Percentiles rank a stretch among this genome's conserved stretches.
These are phyloP conservation scores for Lepidostoma basale DNA, from an alignment of 1,140 invertebrate genomes.

Conservation along the genomic window DNA sequence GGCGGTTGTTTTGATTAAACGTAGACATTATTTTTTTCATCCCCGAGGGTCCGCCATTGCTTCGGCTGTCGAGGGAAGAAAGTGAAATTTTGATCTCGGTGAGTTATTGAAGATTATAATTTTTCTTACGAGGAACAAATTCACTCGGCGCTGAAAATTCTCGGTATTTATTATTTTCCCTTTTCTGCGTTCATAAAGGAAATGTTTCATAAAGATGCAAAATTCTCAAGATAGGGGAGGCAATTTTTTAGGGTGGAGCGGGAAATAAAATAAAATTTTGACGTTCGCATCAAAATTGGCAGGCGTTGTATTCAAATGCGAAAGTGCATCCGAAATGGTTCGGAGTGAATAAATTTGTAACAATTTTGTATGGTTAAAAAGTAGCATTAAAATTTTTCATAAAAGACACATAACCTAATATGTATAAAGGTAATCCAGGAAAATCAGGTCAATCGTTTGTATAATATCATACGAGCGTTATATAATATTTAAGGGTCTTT, in stretches of 20 bases:
- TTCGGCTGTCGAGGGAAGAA: not conserved
- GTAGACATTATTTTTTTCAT: conserved; percentile 8
- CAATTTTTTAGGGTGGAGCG: not conserved
- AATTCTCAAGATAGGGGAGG: not conserved
- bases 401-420: no score
- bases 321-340: no score
- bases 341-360: no score
- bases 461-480: no score
- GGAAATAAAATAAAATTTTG: not conserved
- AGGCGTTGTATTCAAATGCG: no score
- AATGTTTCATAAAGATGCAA: conserved; percentile 10
- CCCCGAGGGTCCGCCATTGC: conserved; percentile 10
- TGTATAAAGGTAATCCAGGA: no score
- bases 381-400: no score
- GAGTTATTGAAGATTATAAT: conserved; percentile 22
- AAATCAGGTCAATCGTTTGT: no score
- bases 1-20: conserved; percentile 22
- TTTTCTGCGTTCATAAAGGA: conserved; percentile 11
- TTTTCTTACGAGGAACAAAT: conserved; percentile 14
- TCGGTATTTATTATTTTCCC: conserved; percentile 10
- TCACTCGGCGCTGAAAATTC: conserved; percentile 1
- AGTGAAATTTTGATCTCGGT: conserved; percentile 20
- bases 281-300: not conserved
- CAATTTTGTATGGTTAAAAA: no score
- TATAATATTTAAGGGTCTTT: no score